phyloP scores from a whole-genome alignment of 2,113 vertebrate genomes.

The Sprattus sprattus region DNA sequence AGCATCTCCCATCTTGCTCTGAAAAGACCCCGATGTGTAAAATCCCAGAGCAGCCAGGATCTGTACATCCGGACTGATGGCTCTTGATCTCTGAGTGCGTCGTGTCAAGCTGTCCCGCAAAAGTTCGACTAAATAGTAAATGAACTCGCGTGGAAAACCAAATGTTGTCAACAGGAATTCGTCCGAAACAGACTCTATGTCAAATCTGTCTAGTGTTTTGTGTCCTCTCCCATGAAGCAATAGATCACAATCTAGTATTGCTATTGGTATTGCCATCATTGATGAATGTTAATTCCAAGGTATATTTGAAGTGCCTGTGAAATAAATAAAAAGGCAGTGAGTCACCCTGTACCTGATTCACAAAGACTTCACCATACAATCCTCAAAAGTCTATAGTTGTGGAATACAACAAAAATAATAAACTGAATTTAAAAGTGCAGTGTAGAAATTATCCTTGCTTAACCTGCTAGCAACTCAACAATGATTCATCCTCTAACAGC shows the following conservation, averaged over 20 bases:
- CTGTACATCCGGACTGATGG: constrained; percentile 95
- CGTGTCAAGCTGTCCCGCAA: constrained; percentile 80
- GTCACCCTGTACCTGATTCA: no score
- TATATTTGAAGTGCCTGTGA: neutral
- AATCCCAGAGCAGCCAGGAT: constrained; percentile 95
- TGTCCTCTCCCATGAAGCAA: constrained; percentile 90
- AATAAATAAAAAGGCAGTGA: neutral
- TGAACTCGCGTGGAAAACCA: constrained; percentile 91
- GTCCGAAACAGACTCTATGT: constrained; percentile 86
- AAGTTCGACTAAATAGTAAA: constrained; percentile 88
- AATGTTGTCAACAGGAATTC: constrained; percentile 84
- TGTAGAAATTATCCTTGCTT: neutral
- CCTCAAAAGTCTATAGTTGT: no score
- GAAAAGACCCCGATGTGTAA: constrained; percentile 93
- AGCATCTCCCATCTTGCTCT: constrained; percentile 93
- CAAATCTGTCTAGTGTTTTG: constrained; percentile 90
- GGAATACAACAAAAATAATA: neutral
- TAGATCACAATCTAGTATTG: constrained; percentile 92
- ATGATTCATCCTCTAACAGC: neutral
- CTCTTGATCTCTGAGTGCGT: constrained; percentile 89
- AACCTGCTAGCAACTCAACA: neutral
- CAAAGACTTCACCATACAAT: no score
- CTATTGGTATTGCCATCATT: constrained; percentile 86
- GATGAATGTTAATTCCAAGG: neutral
- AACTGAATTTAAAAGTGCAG: neutral